Evolutionary conservation across 2,888 invertebrate species (phyloP).

Genomic region (Elgonia sp.): DNA sequence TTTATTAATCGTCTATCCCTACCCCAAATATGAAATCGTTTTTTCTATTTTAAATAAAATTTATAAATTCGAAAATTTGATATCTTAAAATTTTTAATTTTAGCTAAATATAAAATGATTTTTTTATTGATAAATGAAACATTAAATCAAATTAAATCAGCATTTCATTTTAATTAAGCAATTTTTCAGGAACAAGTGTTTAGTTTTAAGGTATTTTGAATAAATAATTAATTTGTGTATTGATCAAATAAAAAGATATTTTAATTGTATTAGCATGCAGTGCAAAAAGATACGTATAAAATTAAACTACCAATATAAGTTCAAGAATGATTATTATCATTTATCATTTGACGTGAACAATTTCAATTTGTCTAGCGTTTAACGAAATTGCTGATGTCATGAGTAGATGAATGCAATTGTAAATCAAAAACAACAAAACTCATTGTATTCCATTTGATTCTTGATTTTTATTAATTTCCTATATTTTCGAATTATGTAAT

Average conservation of each 20-base stretch:
- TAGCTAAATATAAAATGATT: too few relatives aligned
- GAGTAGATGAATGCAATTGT: constrained; percentile 41
- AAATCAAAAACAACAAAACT: constrained; percentile 21
- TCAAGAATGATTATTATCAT: constrained; percentile 1
- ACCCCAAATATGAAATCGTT: too few relatives aligned
- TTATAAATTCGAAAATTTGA: too few relatives aligned
- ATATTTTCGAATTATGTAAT: too few relatives aligned
- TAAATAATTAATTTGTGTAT: background rate
- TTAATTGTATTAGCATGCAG: constrained; percentile 23
- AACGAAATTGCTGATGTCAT: constrained; percentile 39
- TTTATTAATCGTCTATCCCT: too few relatives aligned
- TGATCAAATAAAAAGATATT: background rate
- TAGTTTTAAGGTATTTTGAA: too few relatives aligned
- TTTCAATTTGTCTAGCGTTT: constrained; percentile 19
- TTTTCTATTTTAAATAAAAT: too few relatives aligned
- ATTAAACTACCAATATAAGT: background rate
- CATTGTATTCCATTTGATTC: background rate
- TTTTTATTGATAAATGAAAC: too few relatives aligned
- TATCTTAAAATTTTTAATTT: too few relatives aligned
- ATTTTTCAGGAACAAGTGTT: too few relatives aligned
- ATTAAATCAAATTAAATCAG: too few relatives aligned
- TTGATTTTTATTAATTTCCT: background rate
- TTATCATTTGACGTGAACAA: constrained; percentile 16
- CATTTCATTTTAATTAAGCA: too few relatives aligned
- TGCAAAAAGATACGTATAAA: background rate